A percentile compares a stretch with the other conserved stretches of the same genome.
These are phyloP conservation scores for Chrysotoxum bicinctum DNA, from an alignment of 2,888 invertebrate genomes.

Conservation along the genomic window DNA sequence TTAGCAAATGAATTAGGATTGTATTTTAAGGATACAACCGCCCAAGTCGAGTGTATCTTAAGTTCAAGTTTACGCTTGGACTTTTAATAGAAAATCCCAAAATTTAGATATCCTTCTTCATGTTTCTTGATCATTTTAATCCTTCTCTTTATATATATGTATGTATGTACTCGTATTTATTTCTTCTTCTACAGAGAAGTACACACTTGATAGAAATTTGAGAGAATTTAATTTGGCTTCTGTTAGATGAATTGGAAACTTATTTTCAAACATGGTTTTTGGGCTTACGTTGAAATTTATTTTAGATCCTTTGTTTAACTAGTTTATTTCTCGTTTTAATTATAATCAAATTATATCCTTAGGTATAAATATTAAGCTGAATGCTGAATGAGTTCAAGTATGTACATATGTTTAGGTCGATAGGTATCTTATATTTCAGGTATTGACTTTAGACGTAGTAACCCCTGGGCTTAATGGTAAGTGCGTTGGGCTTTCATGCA, in stretches of 20 bases:
- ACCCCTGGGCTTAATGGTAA: no score
- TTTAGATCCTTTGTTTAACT: not conserved
- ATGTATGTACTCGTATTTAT: no score
- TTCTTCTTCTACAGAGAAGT: not conserved
- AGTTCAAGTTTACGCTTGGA: not conserved
- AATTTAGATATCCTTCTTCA: not conserved
- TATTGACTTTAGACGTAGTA: no score
- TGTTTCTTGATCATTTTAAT: not conserved
- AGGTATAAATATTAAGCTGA: no score
- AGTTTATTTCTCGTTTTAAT: not conserved
- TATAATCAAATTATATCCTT: no score
- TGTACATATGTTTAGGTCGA: no score
- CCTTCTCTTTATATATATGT: not conserved
- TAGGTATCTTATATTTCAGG: no score
- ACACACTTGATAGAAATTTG: not conserved
- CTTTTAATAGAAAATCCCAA: not conserved
- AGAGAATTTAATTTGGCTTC: slow-evolving; percentile 32
- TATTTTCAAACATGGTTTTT: slow-evolving; percentile 34
- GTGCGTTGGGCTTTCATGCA: no score
- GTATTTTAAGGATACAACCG: not conserved
- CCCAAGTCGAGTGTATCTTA: not conserved
- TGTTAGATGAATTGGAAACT: slow-evolving; percentile 45
- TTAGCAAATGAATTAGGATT: slow-evolving; percentile 46
- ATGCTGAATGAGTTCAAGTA: no score
- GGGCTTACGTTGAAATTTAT: slow-evolving; percentile 7